Evolutionary conservation across 2,113 vertebrate genomes (phyloP), one percentile per base, ranked within the genome.

Genomic region (Neolamprologus hecqui): DNA sequence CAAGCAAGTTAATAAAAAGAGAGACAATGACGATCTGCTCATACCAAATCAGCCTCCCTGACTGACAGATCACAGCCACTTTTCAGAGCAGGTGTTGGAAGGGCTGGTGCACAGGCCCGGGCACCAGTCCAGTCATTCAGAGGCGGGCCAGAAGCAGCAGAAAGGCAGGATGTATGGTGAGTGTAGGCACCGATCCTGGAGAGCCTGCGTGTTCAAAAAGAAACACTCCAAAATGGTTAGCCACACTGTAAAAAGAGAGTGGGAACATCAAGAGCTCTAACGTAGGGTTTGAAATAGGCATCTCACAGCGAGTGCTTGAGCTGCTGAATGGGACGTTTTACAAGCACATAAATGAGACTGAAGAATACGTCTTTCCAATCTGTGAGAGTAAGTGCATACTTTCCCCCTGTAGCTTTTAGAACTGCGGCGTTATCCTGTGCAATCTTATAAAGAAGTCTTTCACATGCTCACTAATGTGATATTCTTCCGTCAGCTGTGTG

Each of bases 401-500:
- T 42, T 2, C 17, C 33, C n/a, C 33, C 9, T 9, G 9, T 68
- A 54, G 26, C 45, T 49, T 51, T 51, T 77, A 77, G 17, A 31
- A 33, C 26, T 8, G 17, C 2, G 15, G 6, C 7, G 12, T 58
- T 73, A 13, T 6, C n/a, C 28, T 31, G 19, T n/a, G 4, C 19
- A 31, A 7, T 47, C 17, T 14, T 84, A 58, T 75, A 70, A 54
- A 45, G 14, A 10, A 45, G n/a, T 33, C 55, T 53, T 11, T 85
- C 6, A 8, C 13, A 7, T 11, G 3, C 55, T 57, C 26, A 8
- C 42, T 51, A 65, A 31, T n/a, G 3, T 9, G 5, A 60, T 79
- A 1, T 79, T 73, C 40, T 83, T 8, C 70, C 31, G 14, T 68
- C 89, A 99, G 99, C 98, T 82, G 99, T 99, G 82, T 99, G 99